A percentile compares a stretch with the other conserved stretches of the same genome.
Evolutionary conservation across 1,140 invertebrate species (phyloP).

Genomic region (Trichoplusia ni): DNA sequence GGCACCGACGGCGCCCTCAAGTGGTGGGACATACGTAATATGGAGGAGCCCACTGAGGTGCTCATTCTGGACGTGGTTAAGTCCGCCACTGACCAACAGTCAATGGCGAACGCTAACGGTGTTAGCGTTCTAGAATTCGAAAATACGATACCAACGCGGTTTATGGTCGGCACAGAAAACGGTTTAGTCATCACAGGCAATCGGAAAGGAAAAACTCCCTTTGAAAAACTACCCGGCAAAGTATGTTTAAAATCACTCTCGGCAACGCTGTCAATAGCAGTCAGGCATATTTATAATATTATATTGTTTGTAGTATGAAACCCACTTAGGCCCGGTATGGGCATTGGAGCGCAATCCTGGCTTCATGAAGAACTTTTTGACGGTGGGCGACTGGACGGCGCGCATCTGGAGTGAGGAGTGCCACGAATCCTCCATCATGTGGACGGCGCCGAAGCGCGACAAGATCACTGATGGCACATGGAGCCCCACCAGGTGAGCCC

Average conservation of each 20-base stretch:
- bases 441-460: constrained; percentile 89
- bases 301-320: constrained; percentile 82
- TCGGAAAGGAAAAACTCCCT: constrained; percentile 89
- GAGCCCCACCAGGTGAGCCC: constrained; percentile 87
- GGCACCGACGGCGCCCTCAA: constrained; percentile 92
- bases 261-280: background rate
- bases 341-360: constrained; percentile 91
- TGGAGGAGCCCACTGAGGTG: constrained; percentile 89
- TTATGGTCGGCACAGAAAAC: constrained; percentile 89
- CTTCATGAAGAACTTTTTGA: constrained; percentile 94
- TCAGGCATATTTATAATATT: background rate
- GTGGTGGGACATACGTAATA: constrained; percentile 94
- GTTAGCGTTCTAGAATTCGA: constrained; percentile 93
- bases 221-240: constrained; percentile 88
- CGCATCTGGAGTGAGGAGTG: constrained; percentile 96
- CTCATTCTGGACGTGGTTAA: constrained; percentile 91
- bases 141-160: constrained; percentile 93
- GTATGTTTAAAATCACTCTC: constrained; percentile 45
- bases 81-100: constrained; percentile 84
- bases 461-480: constrained; percentile 91
- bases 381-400: constrained; percentile 94
- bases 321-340: constrained; percentile 91
- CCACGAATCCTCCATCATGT: constrained; percentile 93
- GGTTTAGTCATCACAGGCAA: constrained; percentile 91
- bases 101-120: constrained; percentile 86